These are phyloP conservation scores for Drosophila pseudotakahashii DNA, from an alignment of 2,888 invertebrate species.

Conservation along the genomic window DNA sequence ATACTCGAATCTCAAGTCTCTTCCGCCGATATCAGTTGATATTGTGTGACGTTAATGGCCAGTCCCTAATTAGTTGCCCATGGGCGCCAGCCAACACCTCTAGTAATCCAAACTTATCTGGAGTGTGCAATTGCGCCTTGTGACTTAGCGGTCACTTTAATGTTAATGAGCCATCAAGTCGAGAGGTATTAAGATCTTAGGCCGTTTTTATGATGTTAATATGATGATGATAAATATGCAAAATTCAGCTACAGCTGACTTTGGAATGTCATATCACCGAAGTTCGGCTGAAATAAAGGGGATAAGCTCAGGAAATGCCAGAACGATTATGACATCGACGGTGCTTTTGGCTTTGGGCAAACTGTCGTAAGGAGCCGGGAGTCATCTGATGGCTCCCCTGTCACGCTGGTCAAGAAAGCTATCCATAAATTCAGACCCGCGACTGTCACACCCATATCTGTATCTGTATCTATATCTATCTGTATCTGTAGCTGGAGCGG, in stretches of 20 bases:
- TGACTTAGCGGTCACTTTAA: constrained; percentile 34
- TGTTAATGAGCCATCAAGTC: constrained; percentile 12
- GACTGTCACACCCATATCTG: constrained; percentile 28
- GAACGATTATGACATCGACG: neutral
- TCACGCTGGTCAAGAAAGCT: constrained; percentile 45
- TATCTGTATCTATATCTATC: constrained; percentile 17
- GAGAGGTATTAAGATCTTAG: constrained; percentile 1
- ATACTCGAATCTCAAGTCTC: constrained; percentile 2
- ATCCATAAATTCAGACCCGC: constrained; percentile 68
- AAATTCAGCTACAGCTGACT: neutral
- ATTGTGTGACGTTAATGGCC: neutral
- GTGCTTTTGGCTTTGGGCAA: neutral
- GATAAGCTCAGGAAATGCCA: neutral
- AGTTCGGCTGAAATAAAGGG: neutral
- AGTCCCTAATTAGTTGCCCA: constrained; percentile 6
- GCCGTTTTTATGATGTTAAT: constrained; percentile 3
- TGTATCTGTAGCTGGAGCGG: constrained; percentile 45
- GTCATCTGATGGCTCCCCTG: constrained; percentile 27
- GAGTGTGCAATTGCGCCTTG: constrained; percentile 15
- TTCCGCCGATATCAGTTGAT: constrained; percentile 13
- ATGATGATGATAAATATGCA: neutral
- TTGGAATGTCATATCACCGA: neutral
- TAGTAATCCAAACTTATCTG: constrained; percentile 14
- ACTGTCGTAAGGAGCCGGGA: constrained; percentile 1
- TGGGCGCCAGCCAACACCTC: neutral